Evolutionary conservation across 2,888 invertebrate genomes (phyloP), one percentile per base, ranked within the genome.

Genomic region (Hemithea aestivaria): DNA sequence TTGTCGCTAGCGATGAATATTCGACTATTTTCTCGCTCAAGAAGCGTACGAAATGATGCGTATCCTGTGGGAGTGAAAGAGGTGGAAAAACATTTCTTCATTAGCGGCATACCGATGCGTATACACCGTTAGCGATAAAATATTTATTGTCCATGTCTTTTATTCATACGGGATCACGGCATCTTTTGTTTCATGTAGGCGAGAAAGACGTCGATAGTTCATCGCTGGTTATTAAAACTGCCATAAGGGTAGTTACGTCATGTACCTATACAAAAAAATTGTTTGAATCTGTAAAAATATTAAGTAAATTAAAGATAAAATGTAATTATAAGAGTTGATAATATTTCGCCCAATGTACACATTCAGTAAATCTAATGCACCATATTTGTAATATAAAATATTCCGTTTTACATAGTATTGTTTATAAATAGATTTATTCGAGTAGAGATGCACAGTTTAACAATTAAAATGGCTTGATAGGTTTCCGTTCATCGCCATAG

Each of bases 401-500:
- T 55, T 64, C 62, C 72, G 59, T 70, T 74, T 73, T 66, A 74
- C 73, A 70, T 76, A 80, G 75, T 66, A 50, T 66, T 57, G 59
- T 58, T 67, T 66, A 30, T 38, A 27, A 62, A 66, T 59, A 66
- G 55, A 46, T 66, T 63, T 73, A 73, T 68, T 62, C 54, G 74
- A 78, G 74, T 68, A 40, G 66, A 67, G 20, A 10, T 16, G 24
- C 29, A 33, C 40, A 34, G 32, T 34, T 45, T 74, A 66, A 73
- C 62, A 62, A 64, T 62, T 4, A 16, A 16, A 16, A 57, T 79
- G 64, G 85, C 84, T 84, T 83, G 25, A 68, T 81, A 78, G 78
- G 67, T 77, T 80, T 81, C 66, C 67, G 62, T 81, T 80, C 52
- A 76, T 72, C 67, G 80, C 78, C 76, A 79, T 83, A 74, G 68